Percentiles rank a stretch among this genome's conserved stretches.
These are phyloP conservation scores for Serripes groenlandicus DNA, from an alignment of 2,888 invertebrate species.

Conservation along the genomic window DNA sequence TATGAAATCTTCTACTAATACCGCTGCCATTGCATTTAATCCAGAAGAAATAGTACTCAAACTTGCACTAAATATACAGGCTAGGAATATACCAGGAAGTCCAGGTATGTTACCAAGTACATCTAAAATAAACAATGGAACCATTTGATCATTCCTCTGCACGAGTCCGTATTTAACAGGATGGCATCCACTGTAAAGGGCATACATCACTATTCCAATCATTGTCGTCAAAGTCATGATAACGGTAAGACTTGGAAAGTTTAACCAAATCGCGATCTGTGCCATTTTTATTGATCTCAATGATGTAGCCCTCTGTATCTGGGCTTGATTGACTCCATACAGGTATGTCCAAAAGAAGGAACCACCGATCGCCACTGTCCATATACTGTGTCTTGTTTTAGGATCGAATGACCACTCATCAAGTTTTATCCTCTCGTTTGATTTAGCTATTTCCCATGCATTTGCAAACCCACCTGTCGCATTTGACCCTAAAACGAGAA, in stretches of 20 bases:
- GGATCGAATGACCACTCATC: slow-evolving; percentile 89
- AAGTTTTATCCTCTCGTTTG: slow-evolving; percentile 72
- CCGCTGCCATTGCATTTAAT: slow-evolving; percentile 61
- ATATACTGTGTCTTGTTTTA: slow-evolving; percentile 94
- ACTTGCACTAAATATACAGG: slow-evolving; percentile 97
- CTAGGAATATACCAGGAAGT: slow-evolving; percentile 96
- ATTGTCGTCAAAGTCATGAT: slow-evolving; percentile 50
- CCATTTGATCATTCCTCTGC: slow-evolving; percentile 88
- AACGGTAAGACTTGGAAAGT: slow-evolving; percentile 45
- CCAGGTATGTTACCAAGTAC: slow-evolving; percentile 92
- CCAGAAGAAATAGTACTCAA: slow-evolving; percentile 88
- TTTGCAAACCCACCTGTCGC: slow-evolving; percentile 83
- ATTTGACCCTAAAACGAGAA: slow-evolving; percentile 84
- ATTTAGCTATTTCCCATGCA: slow-evolving; percentile 81
- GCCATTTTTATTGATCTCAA: slow-evolving; percentile 93
- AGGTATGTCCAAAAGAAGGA: slow-evolving; percentile 97
- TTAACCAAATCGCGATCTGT: slow-evolving; percentile 68
- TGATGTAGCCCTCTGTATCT: slow-evolving; percentile 96
- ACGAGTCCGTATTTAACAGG: slow-evolving; percentile 50
- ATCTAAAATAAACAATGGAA: slow-evolving; percentile 95
- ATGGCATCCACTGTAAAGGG: slow-evolving; percentile 56
- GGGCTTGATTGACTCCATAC: slow-evolving; percentile 97
- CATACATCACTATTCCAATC: slow-evolving; percentile 61
- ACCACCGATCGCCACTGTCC: slow-evolving; percentile 94
- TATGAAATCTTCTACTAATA: slow-evolving; percentile 59